phyloP scores from a whole-genome alignment of 2,888 invertebrate genomes.

The Atethmia centrago region DNA sequence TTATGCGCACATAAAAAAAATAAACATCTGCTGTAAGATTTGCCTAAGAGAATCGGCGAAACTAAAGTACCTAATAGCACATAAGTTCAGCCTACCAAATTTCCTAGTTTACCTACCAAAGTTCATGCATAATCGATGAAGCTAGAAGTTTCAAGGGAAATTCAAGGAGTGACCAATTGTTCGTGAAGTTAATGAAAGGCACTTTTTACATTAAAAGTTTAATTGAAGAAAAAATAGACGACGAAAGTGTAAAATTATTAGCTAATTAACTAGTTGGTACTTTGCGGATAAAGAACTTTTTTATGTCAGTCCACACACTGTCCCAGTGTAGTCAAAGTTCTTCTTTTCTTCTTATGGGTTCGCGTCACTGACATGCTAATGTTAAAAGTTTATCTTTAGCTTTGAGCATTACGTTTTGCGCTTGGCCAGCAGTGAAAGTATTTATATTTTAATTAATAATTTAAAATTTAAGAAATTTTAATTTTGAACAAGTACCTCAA shows the following conservation, averaged over 20 bases:
- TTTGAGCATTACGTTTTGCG: too few species aligned
- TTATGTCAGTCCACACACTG: not conserved
- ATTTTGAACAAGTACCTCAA: too few species aligned
- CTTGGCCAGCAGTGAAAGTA: too few species aligned
- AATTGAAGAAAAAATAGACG: not conserved
- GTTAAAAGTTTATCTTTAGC: too few species aligned
- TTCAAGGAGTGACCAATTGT: conserved; percentile 48
- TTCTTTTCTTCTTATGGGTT: too few species aligned
- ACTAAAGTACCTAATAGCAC: conserved; percentile 34
- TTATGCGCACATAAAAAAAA: conserved; percentile 15
- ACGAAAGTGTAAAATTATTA: not conserved
- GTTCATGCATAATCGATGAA: conserved; percentile 63
- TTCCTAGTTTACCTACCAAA: conserved; percentile 38
- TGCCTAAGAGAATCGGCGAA: conserved; percentile 25
- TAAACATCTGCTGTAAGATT: conserved; percentile 24
- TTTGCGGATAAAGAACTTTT: not conserved
- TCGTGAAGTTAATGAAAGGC: conserved; percentile 53
- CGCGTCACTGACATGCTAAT: too few species aligned
- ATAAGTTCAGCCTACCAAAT: too few species aligned
- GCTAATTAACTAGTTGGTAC: conserved; percentile 1
- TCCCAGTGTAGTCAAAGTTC: not conserved
- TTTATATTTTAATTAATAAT: too few species aligned
- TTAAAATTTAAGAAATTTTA: too few species aligned
- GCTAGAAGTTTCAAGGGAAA: conserved; percentile 49
- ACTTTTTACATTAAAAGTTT: conserved; percentile 34